These are phyloP conservation scores for Syrrhaptes paradoxus DNA, from an alignment of 2,113 vertebrate genomes.

Conservation along the genomic window DNA sequence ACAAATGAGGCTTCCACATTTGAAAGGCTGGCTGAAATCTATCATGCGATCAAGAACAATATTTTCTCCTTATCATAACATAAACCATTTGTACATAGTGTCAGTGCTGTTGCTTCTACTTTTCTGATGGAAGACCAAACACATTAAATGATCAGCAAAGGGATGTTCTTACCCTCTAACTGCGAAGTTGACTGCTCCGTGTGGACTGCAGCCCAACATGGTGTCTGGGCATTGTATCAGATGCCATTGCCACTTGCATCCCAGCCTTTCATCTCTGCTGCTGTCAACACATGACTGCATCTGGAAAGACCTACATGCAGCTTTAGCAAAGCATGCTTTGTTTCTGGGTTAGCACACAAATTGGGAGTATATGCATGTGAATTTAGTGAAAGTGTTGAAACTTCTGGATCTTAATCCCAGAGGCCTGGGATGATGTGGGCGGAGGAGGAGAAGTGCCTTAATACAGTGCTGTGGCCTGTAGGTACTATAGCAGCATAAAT, in stretches of 20 bases:
- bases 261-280: neutral
- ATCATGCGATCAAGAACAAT: neutral
- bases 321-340: neutral
- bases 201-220: accelerated
- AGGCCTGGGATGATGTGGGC: neutral
- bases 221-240: neutral
- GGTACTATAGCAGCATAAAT: neutral
- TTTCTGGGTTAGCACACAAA: neutral
- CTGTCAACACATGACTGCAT: neutral
- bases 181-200: neutral
- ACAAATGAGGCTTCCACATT: neutral
- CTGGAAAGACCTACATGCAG: accelerated
- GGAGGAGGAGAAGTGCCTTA: neutral
- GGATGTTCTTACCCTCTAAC: neutral
- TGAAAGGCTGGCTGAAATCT: neutral
- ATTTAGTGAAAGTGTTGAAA: neutral
- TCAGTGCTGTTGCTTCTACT: neutral
- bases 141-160: neutral
- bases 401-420: neutral
- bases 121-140: neutral
- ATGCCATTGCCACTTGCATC: neutral
- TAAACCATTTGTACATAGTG: neutral
- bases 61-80: neutral
- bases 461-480: neutral
- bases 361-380: neutral